Evolutionary conservation across 2,888 invertebrate genomes (phyloP).

Genomic region (Tachina lurida): DNA sequence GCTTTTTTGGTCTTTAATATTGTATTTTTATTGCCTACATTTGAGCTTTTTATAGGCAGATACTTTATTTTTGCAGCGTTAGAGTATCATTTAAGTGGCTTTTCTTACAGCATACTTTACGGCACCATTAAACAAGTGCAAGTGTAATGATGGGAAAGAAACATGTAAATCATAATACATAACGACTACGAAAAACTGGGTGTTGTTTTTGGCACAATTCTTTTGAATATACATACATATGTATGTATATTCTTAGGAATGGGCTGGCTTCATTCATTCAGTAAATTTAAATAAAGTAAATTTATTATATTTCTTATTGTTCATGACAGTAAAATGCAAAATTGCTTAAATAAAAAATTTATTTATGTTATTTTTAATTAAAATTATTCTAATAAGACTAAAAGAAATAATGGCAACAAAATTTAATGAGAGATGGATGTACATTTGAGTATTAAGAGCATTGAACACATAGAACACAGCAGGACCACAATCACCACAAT

Average conservation of each 20-base stretch:
- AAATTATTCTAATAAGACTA: not conserved
- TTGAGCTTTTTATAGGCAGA: slow-evolving; percentile 6
- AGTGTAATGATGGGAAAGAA: slow-evolving; percentile 22
- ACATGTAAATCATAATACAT: slow-evolving; percentile 32
- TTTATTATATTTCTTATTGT: slow-evolving; percentile 4
- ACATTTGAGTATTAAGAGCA: not conserved
- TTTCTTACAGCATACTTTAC: slow-evolving; percentile 58
- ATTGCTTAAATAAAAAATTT: not conserved
- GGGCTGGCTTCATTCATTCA: too few relatives aligned
- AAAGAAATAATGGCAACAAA: not conserved
- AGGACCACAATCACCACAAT: too few relatives aligned
- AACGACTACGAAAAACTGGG: not conserved
- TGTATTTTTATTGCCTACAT: slow-evolving; percentile 16
- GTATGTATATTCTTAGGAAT: not conserved
- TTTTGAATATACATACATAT: not conserved
- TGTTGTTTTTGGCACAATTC: not conserved
- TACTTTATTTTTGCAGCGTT: not conserved
- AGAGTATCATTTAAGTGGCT: slow-evolving; percentile 23
- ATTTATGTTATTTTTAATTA: not conserved
- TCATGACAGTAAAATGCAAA: not conserved
- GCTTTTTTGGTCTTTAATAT: not conserved
- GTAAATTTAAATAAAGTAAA: not conserved
- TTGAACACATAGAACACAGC: too few relatives aligned
- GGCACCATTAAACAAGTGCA: slow-evolving; percentile 32
- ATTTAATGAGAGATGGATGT: not conserved